Base-by-base conservation (phyloP, 2,888 invertebrate genomes). In the Apamea epomidion region DNA sequence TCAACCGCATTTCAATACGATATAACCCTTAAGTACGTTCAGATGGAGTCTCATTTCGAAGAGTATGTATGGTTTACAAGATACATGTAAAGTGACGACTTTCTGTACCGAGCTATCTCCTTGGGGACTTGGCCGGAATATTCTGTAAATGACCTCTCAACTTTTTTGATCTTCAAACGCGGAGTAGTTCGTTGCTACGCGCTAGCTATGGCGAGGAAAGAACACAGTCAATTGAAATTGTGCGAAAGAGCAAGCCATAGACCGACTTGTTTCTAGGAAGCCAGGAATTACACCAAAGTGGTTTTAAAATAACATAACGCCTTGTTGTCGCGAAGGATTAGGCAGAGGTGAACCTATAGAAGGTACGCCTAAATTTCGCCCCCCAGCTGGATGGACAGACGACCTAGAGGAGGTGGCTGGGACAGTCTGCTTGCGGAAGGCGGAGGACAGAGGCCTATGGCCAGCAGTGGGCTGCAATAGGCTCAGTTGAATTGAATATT, bases 111-210 rank as follows among this genome's bases (percentile, higher is more conserved):
- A 6, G 14, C 8, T 6, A 7, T 48, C 60, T 65, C 84, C 45
- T 62, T 29, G 2, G 60, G 51, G 84, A 58, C 68, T n/a, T 64
- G 68, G 72, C 72, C 84, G 71, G 54, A 58, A 84, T 78, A 64
- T 58, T 84, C 68, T 54, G 29, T 68, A 84, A 84, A 78, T 69
- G 29, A 68, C 37, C 62, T 58, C 37, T 51, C 54, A 45, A 51
- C 29, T 60, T 76, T 62, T 48, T 62, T 48, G n/a, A 64, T 82
- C 58, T 48, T 65, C 18, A 37, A 29, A n/a, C 58, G 18, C 29
- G n/a, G 0, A 51, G 48, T 74, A 58, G 16, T 82, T 58, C 7
- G 21, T 58, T n/a, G 21, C n/a, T 64, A 16, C 1, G 16, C n/a
- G 10, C 29, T 71, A 21, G 6, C 21, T 58, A 18, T 29, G 48